Evolutionary conservation across 2,797 vertebrate genomes (phyloP), one percentile per base, ranked within the genome.

Genomic region (Eulemur mongoz): DNA sequence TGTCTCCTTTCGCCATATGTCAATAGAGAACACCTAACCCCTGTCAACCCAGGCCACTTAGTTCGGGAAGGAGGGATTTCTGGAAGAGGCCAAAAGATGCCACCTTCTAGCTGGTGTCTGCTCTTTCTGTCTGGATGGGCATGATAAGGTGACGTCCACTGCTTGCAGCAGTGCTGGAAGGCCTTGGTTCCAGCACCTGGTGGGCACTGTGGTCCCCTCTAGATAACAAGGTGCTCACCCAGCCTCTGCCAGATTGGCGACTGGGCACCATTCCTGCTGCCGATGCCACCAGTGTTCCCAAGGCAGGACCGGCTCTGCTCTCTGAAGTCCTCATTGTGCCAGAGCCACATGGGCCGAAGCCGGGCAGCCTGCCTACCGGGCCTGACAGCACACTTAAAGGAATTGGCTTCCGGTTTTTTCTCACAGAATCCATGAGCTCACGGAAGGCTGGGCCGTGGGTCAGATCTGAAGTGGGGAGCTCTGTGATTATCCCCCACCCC

Each of bases 231-330:
- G 61, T 67, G 2, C 27, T 67, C 2, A 45, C 45, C 15, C 1
- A 11, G 38, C 15, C 50, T 54, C 50, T 80, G 50, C 45, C 50
- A 69, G 27, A 32, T 30, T 18, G n/a, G 35, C 1, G 1, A 22
- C 23, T 2, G 13, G 43, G 59, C 25, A 25, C n/a, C 8, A 15
- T 15, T 40, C 17, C 79, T 50, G 12, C 30, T 30, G 20, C 85
- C 1, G 2, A 50, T 18, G 50, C 69, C 22, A 52, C 48, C 7
- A 0, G 43, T 2, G 0, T 38, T 11, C 25, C 23, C 25, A 4
- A 38, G 15, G 11, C 61, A 5, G 4, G 48, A 65, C 50, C 2
- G 0, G 10, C 43, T 67, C 25, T 27, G 5, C 52, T 57, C 30
- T 69, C 63, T 79, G 84, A 79, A 69, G 57, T 1, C 43, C 7